Conservation (phyloP, 2,797 vertebrate genomes). For the Semotilus atromaculatus region DNA sequence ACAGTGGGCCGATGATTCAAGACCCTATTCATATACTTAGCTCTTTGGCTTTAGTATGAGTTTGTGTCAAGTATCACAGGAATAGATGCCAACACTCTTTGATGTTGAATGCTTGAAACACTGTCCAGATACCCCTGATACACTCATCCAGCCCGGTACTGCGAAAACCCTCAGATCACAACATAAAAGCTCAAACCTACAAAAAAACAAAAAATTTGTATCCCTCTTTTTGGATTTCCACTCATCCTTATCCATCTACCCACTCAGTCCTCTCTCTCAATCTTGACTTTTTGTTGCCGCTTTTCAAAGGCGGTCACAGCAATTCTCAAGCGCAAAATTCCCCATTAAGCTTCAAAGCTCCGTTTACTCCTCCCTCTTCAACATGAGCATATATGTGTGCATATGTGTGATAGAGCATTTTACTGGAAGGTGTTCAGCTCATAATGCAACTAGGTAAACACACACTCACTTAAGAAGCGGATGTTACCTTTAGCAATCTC, state of each 20-base stretch:
- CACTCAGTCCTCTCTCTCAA: conserved; percentile 43
- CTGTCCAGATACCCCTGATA: conserved; percentile 46
- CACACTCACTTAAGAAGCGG: conserved; percentile 16
- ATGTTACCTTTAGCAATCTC: conserved; percentile 17
- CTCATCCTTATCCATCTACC: conserved; percentile 52
- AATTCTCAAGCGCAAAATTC: conserved; percentile 56
- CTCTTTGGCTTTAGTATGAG: background rate
- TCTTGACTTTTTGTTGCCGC: conserved; percentile 42
- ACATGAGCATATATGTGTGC: conserved; percentile 41
- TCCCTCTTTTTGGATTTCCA: conserved; percentile 33
- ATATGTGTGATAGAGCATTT: conserved; percentile 29
- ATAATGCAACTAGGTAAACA: conserved; percentile 21
- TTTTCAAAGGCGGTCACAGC: conserved; percentile 57
- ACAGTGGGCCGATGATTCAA: conserved; percentile 2
- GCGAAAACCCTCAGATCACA: conserved; percentile 38
- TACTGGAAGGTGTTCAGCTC: conserved; percentile 34
- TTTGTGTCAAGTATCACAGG: conserved; percentile 35
- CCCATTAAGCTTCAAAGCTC: conserved; percentile 60
- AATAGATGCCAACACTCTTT: conserved; percentile 41
- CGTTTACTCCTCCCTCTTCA: conserved; percentile 44
- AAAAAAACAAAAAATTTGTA: conserved; percentile 20
- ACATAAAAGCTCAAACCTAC: conserved; percentile 32
- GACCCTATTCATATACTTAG: background rate
- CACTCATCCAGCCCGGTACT: conserved; percentile 30
- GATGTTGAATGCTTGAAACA: conserved; percentile 46